These are phyloP conservation scores for Minunthozetes semirufus DNA, from an alignment of 2,888 invertebrate genomes.

Conservation along the genomic window DNA sequence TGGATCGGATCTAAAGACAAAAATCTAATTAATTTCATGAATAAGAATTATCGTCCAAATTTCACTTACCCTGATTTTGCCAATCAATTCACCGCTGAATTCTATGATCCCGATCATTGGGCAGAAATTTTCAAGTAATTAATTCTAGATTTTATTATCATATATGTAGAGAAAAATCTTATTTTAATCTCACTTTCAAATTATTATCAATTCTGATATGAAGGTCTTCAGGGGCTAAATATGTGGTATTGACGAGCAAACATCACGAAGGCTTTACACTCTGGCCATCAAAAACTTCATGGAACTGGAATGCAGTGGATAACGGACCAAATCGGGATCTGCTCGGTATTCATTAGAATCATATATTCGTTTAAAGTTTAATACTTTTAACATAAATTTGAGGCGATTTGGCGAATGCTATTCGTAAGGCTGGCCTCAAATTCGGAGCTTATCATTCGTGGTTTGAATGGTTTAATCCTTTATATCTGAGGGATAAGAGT, in stretches of 20 bases:
- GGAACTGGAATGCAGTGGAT: conserved; percentile 51
- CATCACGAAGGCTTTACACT: conserved; percentile 52
- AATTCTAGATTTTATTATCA: background rate
- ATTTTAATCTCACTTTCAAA: background rate
- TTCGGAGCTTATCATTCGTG: conserved; percentile 50
- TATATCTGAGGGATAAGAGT: conserved; percentile 52
- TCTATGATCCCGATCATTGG: conserved; percentile 51
- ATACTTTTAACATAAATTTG: background rate
- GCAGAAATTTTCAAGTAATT: conserved; percentile 49
- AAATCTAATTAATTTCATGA: conserved; percentile 48
- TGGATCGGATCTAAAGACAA: conserved; percentile 40
- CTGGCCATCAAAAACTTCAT: conserved; percentile 51
- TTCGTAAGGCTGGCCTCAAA: conserved; percentile 43
- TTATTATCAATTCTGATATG: background rate
- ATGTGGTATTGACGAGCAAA: conserved; percentile 52
- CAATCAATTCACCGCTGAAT: conserved; percentile 50
- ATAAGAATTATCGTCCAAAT: conserved; percentile 50
- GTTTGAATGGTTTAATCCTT: conserved; percentile 51
- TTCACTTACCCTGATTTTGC: conserved; percentile 53
- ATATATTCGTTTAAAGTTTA: too few relatives aligned
- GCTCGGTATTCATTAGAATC: conserved; percentile 47
- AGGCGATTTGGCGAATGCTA: conserved; percentile 42
- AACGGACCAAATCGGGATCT: conserved; percentile 51
- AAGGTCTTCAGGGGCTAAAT: conserved; percentile 51
- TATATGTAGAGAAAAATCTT: too few relatives aligned